Percentiles rank a stretch among this genome's conserved stretches.
Conservation (phyloP, 2,113 vertebrate species). For the Crotalus horridus region DNA sequence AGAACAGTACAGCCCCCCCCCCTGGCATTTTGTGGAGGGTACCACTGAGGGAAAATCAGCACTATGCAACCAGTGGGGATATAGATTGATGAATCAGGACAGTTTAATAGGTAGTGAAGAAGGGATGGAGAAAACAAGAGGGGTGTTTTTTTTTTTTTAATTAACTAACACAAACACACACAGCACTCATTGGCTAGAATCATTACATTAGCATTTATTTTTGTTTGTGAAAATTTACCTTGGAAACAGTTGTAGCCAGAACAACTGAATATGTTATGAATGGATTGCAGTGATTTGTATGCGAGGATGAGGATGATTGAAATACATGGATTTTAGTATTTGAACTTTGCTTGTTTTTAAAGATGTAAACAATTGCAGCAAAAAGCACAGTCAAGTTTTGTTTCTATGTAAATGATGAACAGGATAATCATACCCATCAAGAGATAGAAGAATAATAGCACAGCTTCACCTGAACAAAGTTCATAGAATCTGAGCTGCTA, state of each 20-base stretch:
- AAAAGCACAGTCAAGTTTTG: not conserved
- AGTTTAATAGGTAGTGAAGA: not conserved
- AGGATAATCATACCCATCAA: not conserved
- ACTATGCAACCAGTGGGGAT: not conserved
- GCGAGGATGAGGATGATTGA: not conserved
- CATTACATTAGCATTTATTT: not conserved
- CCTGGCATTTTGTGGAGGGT: not conserved
- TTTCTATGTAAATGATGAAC: not conserved
- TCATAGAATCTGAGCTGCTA: not conserved
- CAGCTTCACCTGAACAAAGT: not conserved
- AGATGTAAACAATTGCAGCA: not conserved
- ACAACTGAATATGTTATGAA: not conserved
- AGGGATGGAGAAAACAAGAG: not conserved
- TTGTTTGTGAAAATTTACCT: not conserved
- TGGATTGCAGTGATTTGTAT: not conserved
- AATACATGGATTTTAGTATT: not conserved
- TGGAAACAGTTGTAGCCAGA: not conserved
- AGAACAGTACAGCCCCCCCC: not conserved
- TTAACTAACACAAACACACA: no score
- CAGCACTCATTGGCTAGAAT: not conserved
- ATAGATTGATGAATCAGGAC: not conserved
- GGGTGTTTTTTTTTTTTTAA: not conserved
- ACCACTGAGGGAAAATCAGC: not conserved
- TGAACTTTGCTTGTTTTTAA: not conserved
- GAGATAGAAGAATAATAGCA: not conserved